These are phyloP conservation scores for Hyalella azteca DNA, from an alignment of 2,888 invertebrate genomes.

Conservation along the genomic window DNA sequence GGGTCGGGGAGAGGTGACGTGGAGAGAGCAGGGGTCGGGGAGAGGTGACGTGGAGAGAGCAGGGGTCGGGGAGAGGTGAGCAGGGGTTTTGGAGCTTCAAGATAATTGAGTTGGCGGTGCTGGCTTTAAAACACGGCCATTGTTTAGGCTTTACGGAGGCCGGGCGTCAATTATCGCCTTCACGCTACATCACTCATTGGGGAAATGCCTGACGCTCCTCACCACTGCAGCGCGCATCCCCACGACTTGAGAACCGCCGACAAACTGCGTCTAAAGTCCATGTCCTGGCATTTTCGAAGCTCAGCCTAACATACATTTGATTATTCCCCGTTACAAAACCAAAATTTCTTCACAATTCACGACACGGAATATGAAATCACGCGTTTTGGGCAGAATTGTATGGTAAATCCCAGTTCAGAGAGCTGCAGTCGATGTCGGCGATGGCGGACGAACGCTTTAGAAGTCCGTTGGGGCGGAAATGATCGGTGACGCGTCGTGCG, in stretches of 20 bases:
- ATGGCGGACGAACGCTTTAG: not conserved
- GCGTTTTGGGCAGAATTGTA: too few species aligned
- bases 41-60: not conserved
- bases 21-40: not conserved
- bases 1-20: not conserved
- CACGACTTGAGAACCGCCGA: not conserved
- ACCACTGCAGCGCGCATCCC: not conserved
- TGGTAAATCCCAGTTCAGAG: too few species aligned
- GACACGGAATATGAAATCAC: too few species aligned
- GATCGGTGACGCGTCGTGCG: not conserved
- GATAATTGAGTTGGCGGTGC: constrained; percentile 33
- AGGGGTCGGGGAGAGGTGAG: not conserved
- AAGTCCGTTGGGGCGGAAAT: constrained; percentile 20
- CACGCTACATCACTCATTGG: constrained; percentile 23
- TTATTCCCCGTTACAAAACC: too few species aligned
- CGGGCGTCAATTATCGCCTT: constrained; percentile 22
- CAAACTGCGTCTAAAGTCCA: not conserved
- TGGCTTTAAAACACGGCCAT: constrained; percentile 34
- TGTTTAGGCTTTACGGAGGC: constrained; percentile 33
- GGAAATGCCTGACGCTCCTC: not conserved
- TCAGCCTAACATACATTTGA: too few species aligned
- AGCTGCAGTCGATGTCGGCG: not conserved
- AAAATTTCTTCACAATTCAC: too few species aligned
- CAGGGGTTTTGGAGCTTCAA: constrained; percentile 21
- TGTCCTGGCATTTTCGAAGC: too few species aligned